Base-by-base conservation (phyloP, 2,888 invertebrate genomes). In the Papilio protenor region DNA sequence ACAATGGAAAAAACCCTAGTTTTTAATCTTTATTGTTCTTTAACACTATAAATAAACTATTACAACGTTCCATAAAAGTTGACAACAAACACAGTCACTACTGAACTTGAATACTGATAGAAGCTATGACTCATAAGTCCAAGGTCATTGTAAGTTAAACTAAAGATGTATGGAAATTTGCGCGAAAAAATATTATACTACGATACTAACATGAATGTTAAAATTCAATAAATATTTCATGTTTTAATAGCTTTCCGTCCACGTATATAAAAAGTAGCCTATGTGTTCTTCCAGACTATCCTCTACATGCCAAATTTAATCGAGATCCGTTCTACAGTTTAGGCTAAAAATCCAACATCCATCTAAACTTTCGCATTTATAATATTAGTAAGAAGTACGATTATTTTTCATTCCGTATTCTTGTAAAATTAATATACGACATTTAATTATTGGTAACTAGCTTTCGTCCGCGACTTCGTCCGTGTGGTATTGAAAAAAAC, bases 1-100 rank as follows among this genome's bases (percentile, higher is more conserved):
- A 61, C 14, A 61, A 10, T 61, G 61, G 61, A 61, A 61, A 21
- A 61, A 61, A 61, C 27, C 3, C 61, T n/a, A 27, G n/a, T 23
- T 61, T 5, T 27, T 61, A 14, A 61, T 61, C 10, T 61, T 61
- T 27, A 27, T 61, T 27, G 16, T 61, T 61, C 16, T 33, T 6
- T 40, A 40, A 66, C 11, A n/a, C 18, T 66, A 66, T 40, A 66
- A 66, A 66, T 66, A 66, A 64, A 64, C 5, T 64, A 33, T 33
- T 66, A 66, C n/a, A 66, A n/a, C 70, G 74, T 73, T 21, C 74
- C 70, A 23, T 49, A 74, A 74, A 70, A 74, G 70, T 59, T 57
- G 27, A 45, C 55, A 66, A 77, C 73, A 57, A 73, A 73, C 18
- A 16, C 18, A 16, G 47, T 16, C 55, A 12, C 45, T 61, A 73